A percentile compares a stretch with the other conserved stretches of the same genome.
Conservation (phyloP, 2,888 invertebrate species). For the Chironomus riparius region DNA sequence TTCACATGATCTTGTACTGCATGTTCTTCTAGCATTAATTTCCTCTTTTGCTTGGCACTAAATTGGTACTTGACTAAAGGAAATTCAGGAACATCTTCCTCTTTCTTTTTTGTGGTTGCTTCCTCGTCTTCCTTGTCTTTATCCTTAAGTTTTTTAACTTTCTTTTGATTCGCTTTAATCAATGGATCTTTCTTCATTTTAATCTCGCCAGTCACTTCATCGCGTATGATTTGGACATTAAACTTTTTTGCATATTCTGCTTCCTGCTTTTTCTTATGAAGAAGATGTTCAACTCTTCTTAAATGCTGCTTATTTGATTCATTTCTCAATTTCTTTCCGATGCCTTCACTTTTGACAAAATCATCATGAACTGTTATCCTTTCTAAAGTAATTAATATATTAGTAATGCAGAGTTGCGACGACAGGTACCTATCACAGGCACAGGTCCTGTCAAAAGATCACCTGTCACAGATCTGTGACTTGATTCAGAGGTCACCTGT, state of each 20-base stretch:
- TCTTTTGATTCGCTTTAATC: constrained; percentile 35
- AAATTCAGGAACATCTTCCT: constrained; percentile 33
- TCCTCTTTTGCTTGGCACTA: constrained; percentile 29
- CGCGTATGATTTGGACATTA: constrained; percentile 48
- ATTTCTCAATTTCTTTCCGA: constrained; percentile 34
- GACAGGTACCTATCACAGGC: too few relatives aligned
- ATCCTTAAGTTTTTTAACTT: constrained; percentile 32
- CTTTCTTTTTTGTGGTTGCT: constrained; percentile 34
- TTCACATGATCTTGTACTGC: constrained; percentile 37
- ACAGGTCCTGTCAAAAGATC: too few relatives aligned
- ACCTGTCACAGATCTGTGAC: too few relatives aligned
- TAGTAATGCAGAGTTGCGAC: too few relatives aligned
- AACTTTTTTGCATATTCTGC: constrained; percentile 53
- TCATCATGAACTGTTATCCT: constrained; percentile 16
- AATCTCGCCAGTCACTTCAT: constrained; percentile 45
- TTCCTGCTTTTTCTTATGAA: constrained; percentile 52
- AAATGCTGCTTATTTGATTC: constrained; percentile 57
- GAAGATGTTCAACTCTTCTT: constrained; percentile 54
- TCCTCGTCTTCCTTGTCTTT: constrained; percentile 36
- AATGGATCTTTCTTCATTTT: constrained; percentile 43
- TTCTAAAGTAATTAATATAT: constrained; percentile 10
- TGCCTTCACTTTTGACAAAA: not conserved
- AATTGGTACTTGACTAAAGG: constrained; percentile 28
- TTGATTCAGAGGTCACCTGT: too few relatives aligned
- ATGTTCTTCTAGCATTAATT: constrained; percentile 21